These are phyloP conservation scores for Nothocercus nigrocapillus DNA, from an alignment of 2,113 vertebrate species.

Conservation along the genomic window DNA sequence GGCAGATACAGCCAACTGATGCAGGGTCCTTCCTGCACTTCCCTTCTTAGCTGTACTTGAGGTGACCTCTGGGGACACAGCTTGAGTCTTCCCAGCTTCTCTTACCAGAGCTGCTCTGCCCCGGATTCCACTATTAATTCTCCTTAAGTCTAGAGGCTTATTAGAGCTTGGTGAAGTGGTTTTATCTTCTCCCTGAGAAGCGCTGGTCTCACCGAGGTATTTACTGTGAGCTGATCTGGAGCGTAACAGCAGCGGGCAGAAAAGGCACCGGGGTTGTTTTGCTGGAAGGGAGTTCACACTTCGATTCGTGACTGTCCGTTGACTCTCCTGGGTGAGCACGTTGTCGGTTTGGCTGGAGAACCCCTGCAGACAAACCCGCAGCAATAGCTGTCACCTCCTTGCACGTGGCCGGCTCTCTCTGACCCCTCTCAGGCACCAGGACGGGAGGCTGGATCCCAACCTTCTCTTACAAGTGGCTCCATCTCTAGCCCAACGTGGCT, in stretches of 20 bases:
- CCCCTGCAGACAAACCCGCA: not conserved
- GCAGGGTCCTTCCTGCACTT: not conserved
- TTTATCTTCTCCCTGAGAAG: not conserved
- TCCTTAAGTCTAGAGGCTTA: not conserved
- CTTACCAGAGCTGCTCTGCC: not conserved
- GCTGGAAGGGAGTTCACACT: not conserved
- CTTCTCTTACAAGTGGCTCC: not conserved
- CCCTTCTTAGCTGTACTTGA: not conserved
- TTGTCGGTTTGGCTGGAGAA: not conserved
- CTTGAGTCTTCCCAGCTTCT: not conserved
- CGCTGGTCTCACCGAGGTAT: not conserved
- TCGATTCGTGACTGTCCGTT: not conserved
- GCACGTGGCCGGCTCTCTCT: not conserved
- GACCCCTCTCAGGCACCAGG: not conserved
- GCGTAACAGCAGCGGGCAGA: not conserved
- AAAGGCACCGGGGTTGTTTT: not conserved
- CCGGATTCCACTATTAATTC: not conserved
- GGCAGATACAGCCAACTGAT: not conserved
- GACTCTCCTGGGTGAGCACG: rapidly evolving
- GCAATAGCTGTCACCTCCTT: not conserved
- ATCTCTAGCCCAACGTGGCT: not conserved
- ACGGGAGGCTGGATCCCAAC: not conserved
- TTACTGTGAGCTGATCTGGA: not conserved
- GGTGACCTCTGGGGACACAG: not conserved
- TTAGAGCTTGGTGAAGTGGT: not conserved